Base-by-base conservation (phyloP, 2,113 vertebrate genomes). In the Cathartes aura region DNA sequence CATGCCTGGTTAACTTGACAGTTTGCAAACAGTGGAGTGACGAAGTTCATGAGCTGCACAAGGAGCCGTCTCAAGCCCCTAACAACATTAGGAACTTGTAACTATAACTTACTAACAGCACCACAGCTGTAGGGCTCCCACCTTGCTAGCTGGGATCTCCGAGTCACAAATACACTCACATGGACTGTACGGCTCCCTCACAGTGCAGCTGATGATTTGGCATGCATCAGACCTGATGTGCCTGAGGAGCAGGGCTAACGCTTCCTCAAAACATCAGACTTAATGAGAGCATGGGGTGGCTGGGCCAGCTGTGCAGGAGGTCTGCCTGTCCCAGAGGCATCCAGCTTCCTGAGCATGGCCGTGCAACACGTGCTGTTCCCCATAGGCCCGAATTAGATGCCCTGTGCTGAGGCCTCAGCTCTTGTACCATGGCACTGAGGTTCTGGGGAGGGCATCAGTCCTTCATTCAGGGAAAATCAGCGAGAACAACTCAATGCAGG, bases 1-100 rank as follows among this genome's bases (percentile, higher is more conserved):
- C 29, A 63, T 20, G 67, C 38, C 55, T 92, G 29, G 50, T 89
- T 93, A 92, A 75, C 47, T 34, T 75, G 43, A 38, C 75, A 67
- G 45, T 64, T 87, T 76, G 52, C 73, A 74, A 94, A 94, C 76
- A 84, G 24, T 30, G 59, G 50, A 87, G 59, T 89, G 81, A 68
- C 53, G 91, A 81, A 86, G 67, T 83, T 83, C 56, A 50, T 23
- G 62, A 86, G 67, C 53, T 58, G 26, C 82, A 76, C 34, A 27
- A 73, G 43, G 43, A 88, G 16, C 12, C 8, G 0, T 47, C 43
- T 64, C 56, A 79, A 95, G 40, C 17, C 42, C 42, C 45, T 63
- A 30, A 32, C 23, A 34, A 7, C 0, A 1, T 16, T 38, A 27
- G 48, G 30, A 60, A 22, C 66, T 38, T 79, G 16, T 26, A 59